These are phyloP conservation scores for Dendroctonus ponderosae DNA, from an alignment of 1,140 invertebrate species.

Conservation along the genomic window DNA sequence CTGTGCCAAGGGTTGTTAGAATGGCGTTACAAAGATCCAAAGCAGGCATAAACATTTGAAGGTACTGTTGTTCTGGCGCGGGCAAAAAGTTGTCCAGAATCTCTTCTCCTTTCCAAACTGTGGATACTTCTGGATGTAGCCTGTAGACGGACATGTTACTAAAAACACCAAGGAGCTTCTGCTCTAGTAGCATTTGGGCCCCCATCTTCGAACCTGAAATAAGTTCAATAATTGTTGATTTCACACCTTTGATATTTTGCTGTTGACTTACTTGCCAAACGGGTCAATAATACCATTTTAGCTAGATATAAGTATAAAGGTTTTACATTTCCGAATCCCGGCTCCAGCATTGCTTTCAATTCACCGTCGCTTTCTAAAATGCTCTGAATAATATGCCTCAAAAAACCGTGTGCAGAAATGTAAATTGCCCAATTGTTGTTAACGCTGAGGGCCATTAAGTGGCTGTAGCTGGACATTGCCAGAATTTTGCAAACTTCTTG, in stretches of 20 bases:
- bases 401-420: constrained; percentile 74
- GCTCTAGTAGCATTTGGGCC: constrained; percentile 72
- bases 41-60: constrained; percentile 78
- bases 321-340: constrained; percentile 67
- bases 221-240: constrained; percentile 1
- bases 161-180: constrained; percentile 70
- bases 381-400: constrained; percentile 80
- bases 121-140: constrained; percentile 69
- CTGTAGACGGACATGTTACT: constrained; percentile 77
- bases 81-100: constrained; percentile 52
- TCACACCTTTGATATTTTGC: not conserved
- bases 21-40: constrained; percentile 77
- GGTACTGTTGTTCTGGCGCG: constrained; percentile 65
- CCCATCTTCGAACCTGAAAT: constrained; percentile 58
- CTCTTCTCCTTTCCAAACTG: constrained; percentile 48
- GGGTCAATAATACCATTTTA: constrained; percentile 77
- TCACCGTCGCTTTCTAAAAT: constrained; percentile 72
- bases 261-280: constrained; percentile 60
- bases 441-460: constrained; percentile 73
- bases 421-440: constrained; percentile 73
- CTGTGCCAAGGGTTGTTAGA: constrained; percentile 75
- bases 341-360: constrained; percentile 67
- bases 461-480: constrained; percentile 77
- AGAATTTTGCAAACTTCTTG: constrained; percentile 89
- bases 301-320: constrained; percentile 85